These are phyloP conservation scores for Rhyacophila brunnea DNA, from an alignment of 1,140 invertebrate species.

Conservation along the genomic window DNA sequence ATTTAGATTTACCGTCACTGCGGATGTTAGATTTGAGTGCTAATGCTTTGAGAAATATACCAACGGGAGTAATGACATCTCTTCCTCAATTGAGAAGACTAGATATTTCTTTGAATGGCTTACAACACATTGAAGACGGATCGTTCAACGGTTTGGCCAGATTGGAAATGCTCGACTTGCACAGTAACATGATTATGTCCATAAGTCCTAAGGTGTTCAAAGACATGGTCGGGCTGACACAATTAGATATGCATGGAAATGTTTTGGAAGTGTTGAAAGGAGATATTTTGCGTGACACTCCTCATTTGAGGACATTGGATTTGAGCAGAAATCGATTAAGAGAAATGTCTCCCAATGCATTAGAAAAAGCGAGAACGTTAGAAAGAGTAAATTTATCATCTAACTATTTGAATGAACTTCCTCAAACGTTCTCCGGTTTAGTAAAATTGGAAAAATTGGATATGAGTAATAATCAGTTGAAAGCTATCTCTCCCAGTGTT, in stretches of 20 bases:
- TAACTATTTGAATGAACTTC: constrained; percentile 73
- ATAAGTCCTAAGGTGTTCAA: constrained; percentile 67
- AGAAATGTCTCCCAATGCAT: constrained; percentile 63
- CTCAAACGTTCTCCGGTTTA: constrained; percentile 66
- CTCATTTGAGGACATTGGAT: constrained; percentile 66
- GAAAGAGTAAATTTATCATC: constrained; percentile 74
- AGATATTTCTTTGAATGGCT: constrained; percentile 73
- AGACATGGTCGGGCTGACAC: constrained; percentile 61
- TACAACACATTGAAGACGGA: constrained; percentile 67
- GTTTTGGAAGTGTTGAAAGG: constrained; percentile 68
- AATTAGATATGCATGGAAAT: constrained; percentile 75
- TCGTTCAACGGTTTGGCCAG: constrained; percentile 69
- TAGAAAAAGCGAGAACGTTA: constrained; percentile 66
- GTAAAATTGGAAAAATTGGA: constrained; percentile 69
- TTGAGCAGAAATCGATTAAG: constrained; percentile 75
- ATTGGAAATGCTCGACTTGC: constrained; percentile 73
- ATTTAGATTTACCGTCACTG: constrained; percentile 67
- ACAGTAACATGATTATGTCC: constrained; percentile 69
- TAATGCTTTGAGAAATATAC: constrained; percentile 73
- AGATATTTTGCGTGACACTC: constrained; percentile 65
- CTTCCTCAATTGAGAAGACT: constrained; percentile 70
- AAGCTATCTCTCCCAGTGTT: constrained; percentile 63
- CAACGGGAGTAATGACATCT: constrained; percentile 63
- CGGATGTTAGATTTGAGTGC: constrained; percentile 72
- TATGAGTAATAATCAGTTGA: constrained; percentile 78